Conservation (phyloP, 2,113 vertebrate genomes). For the Chrysemys picta region DNA sequence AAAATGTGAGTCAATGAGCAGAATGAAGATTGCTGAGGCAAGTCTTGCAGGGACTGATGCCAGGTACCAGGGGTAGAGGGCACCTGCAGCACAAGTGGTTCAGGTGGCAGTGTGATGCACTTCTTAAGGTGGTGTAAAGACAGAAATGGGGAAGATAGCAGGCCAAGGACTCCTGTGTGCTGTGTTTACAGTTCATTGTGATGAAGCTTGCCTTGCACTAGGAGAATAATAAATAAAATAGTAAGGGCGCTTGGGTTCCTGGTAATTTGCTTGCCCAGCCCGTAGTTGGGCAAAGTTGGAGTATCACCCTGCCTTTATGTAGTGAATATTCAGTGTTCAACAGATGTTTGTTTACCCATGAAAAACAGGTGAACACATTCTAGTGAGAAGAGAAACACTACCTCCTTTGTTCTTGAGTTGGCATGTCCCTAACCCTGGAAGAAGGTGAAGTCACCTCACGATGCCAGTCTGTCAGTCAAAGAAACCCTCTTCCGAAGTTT, state of each 20-base stretch:
- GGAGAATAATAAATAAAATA: not conserved
- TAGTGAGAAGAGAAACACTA: accelerated
- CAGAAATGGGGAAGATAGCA: not conserved
- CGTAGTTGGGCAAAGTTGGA: not conserved
- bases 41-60: not conserved
- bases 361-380: accelerated
- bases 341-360: not conserved
- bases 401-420: accelerated
- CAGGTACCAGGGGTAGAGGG: not conserved
- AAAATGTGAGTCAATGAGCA: not conserved
- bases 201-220: not conserved
- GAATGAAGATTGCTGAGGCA: not conserved
- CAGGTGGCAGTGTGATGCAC: not conserved
- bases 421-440: accelerated
- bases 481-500: not conserved
- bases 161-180: not conserved
- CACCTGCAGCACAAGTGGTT: not conserved
- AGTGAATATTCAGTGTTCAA: no score
- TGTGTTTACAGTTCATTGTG: not conserved
- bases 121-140: not conserved
- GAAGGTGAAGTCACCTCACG: accelerated
- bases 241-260: not conserved
- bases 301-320: not conserved
- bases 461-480: accelerated
- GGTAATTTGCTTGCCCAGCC: not conserved